These are phyloP conservation scores for Sisyra nigra DNA, from an alignment of 2,888 invertebrate genomes.

Conservation along the genomic window DNA sequence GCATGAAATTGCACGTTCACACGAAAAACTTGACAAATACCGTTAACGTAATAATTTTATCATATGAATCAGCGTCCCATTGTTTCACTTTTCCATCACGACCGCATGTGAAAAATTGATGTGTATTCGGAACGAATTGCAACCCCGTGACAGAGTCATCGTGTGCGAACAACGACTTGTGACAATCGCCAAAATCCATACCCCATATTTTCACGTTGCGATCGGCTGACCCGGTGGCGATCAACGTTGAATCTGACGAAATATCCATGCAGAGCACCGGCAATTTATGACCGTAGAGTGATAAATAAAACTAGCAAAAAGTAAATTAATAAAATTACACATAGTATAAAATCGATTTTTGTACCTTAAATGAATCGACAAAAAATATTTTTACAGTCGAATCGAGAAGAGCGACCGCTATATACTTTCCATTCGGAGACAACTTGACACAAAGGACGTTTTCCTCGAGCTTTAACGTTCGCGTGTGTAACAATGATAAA, in stretches of 20 bases:
- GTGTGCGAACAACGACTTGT: constrained; percentile 88
- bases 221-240: constrained; percentile 91
- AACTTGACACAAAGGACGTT: constrained; percentile 67
- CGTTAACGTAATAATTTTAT: constrained; percentile 75
- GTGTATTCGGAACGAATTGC: constrained; percentile 79
- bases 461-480: constrained; percentile 77
- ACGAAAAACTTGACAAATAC: too few relatives aligned
- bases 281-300: constrained; percentile 90
- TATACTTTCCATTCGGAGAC: constrained; percentile 70
- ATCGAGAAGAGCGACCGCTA: constrained; percentile 83
- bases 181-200: constrained; percentile 97
- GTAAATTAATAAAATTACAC: background rate
- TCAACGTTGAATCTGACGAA: constrained; percentile 68
- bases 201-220: constrained; percentile 97
- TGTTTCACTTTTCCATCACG: constrained; percentile 91
- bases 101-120: constrained; percentile 84
- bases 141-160: constrained; percentile 86
- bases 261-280: constrained; percentile 91
- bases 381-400: constrained; percentile 93
- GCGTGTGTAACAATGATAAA: constrained; percentile 59
- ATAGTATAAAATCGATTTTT: background rate
- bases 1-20: too few relatives aligned
- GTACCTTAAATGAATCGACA: constrained; percentile 80
- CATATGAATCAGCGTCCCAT: constrained; percentile 91
- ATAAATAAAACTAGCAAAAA: constrained; percentile 63